Conservation (phyloP, 2,888 invertebrate species). For the Synanthedon myopaeformis region DNA sequence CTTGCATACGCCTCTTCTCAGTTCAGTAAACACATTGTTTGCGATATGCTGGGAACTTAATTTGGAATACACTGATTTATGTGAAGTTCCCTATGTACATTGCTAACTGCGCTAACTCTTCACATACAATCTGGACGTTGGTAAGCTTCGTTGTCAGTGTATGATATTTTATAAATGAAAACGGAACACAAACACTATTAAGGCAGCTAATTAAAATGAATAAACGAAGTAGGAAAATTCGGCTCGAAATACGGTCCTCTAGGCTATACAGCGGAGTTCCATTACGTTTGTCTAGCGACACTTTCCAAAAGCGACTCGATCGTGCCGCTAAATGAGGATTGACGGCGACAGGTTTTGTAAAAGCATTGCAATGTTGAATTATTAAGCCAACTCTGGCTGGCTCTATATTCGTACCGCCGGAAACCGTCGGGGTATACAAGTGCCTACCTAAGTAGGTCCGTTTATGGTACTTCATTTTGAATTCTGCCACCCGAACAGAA, state of each 20-base stretch:
- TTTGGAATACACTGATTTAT: neutral
- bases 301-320: constrained; percentile 62
- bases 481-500: constrained; percentile 63
- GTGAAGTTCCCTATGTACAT: neutral
- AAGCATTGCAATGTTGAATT: constrained; percentile 71
- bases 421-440: constrained; percentile 23
- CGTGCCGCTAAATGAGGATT: constrained; percentile 64
- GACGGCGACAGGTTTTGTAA: constrained; percentile 70
- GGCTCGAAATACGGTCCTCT: constrained; percentile 6
- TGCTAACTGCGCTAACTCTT: neutral
- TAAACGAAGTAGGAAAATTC: neutral
- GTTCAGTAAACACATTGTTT: neutral
- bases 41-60: neutral
- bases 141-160: neutral
- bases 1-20: neutral
- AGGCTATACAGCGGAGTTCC: constrained; percentile 53
- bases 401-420: constrained; percentile 57
- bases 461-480: constrained; percentile 59
- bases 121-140: neutral
- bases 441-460: constrained; percentile 30
- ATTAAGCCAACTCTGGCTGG: constrained; percentile 61
- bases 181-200: no score
- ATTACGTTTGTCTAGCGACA: constrained; percentile 64
- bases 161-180: neutral
- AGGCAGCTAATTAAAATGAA: no score